Conservation (phyloP, 2,888 invertebrate species). For the Crematogaster levior region DNA sequence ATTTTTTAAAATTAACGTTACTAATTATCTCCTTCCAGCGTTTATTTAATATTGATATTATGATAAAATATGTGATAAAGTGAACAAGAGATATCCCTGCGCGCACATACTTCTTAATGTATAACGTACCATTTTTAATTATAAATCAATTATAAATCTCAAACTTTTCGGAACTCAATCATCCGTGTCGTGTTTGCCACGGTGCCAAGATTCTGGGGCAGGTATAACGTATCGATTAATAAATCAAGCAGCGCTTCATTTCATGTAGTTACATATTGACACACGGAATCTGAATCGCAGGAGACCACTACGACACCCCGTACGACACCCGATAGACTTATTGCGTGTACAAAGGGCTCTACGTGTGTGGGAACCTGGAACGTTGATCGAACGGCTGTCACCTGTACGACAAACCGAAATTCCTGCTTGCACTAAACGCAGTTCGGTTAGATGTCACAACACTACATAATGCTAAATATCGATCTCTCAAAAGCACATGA, state of each 20-base stretch:
- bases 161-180: background rate
- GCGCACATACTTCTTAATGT: background rate
- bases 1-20: background rate
- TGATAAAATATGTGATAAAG: background rate
- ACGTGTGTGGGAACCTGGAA: constrained; percentile 11
- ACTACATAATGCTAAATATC: constrained; percentile 13
- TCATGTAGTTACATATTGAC: constrained; percentile 36
- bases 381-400: constrained; percentile 60
- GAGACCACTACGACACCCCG: background rate
- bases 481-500: background rate
- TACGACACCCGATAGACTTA: constrained; percentile 41
- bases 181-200: background rate
- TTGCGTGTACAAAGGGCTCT: constrained; percentile 47
- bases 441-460: background rate
- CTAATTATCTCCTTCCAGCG: background rate
- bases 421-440: constrained; percentile 45
- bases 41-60: background rate
- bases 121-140: background rate
- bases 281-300: constrained; percentile 9
- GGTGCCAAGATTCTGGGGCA: background rate
- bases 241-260: constrained; percentile 38
- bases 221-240: constrained; percentile 23
- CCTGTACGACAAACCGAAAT: constrained; percentile 59
- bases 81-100: background rate
- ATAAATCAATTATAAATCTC: constrained; percentile 15